Base-by-base conservation (phyloP, 1,140 invertebrate species). In the Leptonema lineaticorne region DNA sequence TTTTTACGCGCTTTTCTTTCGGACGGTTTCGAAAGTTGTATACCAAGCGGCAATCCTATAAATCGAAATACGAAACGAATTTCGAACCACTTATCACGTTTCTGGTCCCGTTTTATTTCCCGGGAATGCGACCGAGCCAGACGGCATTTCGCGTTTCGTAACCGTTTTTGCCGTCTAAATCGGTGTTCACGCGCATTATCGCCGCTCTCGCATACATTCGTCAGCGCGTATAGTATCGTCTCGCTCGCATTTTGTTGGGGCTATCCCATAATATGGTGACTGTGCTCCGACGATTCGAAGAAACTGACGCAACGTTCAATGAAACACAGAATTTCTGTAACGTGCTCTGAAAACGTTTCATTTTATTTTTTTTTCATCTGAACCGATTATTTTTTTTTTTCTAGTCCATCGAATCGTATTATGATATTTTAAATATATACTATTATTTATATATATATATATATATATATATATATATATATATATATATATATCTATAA, bases 111-210 rank as follows among this genome's bases (percentile, higher is more conserved):
- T n/a, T n/a, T n/a, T n/a, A n/a, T n/a, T n/a, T n/a, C n/a, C n/a
- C n/a, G n/a, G n/a, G n/a, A n/a, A n/a, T n/a, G 37, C 9, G 16
- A 53, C 50, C 9, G 37, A 16, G 22, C 50, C 62, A 64, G 62
- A 64, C 62, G 62, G 62, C 62, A 50, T 64, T 64, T 46, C 62
- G 59, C 59, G 45, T 64, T 64, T 64, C 62, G 62, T 46, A 64
- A 64, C 46, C n/a, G n/a, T n/a, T n/a, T n/a, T n/a, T n/a, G 24
- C 20, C 9, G 11, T 41, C 28, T 59, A 59, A 59, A 59, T 59
- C 14, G 24, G n/a, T n/a, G n/a, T n/a, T n/a, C 16, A 53, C 50
- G 59, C 16, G 33, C 30, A 2, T 22, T n/a, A 16, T 14, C 6
- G 56, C 7, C 33, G 20, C 16, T 7, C 45, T 33, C 62, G 28